Evolutionary conservation across 2,797 vertebrate genomes (phyloP), one percentile per base, ranked within the genome.

Genomic region (Halcyon badia): DNA sequence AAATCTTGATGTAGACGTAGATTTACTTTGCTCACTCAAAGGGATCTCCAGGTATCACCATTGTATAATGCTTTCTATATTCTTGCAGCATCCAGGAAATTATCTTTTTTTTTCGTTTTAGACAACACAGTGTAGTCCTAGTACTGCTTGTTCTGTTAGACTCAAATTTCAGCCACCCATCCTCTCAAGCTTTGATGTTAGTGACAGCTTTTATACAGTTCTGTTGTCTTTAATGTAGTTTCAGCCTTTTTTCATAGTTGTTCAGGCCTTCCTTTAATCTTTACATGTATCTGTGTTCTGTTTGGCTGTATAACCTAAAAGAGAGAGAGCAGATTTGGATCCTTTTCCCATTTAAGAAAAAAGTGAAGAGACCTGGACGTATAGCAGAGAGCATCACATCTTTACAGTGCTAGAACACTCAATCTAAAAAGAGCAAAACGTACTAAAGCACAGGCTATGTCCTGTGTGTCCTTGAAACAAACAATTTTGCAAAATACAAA

Each of bases 81-180:
- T 19, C 15, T 71, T 77, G 13, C 11, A 39, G 42, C 8, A 79
- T 5, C 13, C 10, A 66, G n/a, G 30, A 84, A 48, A 30, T 30
- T 51, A 9, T 51, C 11, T 39, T 39, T 39, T 51, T 51, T 12
- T 48, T 48, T 48, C 7, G 26, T 28, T 28, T 28, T 52, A 49
- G 18, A 56, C 30, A 64, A 10, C 0, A 0, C 4, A 0, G 0
- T 56, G 25, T 71, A 3, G 2, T 79, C 8, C 10, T 4, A 46
- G 9, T 73, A 37, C 17, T 13, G 7, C 13, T 87, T 90, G 14
- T 66, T 86, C 10, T 62, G 1, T 65, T 64, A 64, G 17, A 37
- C 6, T 72, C 2, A 68, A 52, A 54, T 62, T 76, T 69, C 57
- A 51, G 24, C 37, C 8, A 5, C 5, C 35, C 19, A 9, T 9